phyloP scores from a whole-genome alignment of 2,797 vertebrate genomes.

The Xenops minutus region DNA sequence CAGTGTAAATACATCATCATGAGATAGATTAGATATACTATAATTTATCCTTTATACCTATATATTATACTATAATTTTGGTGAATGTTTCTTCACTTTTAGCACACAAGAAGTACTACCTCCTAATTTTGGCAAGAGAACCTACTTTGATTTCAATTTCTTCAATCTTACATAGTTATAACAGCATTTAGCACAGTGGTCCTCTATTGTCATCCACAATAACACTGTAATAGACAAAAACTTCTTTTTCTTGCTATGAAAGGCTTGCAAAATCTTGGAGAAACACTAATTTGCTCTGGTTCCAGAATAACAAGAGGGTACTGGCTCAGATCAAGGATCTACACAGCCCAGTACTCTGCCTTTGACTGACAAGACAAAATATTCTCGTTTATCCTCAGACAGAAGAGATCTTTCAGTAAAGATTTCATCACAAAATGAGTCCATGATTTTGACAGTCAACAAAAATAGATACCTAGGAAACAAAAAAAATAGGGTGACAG shows the following conservation, averaged over 20 bases:
- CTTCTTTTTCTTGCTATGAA: background rate
- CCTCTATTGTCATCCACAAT: background rate
- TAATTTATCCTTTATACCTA: background rate
- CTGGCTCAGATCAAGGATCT: background rate
- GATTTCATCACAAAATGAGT: background rate
- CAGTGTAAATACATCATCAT: background rate
- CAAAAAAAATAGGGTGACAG: background rate
- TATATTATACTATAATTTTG: background rate
- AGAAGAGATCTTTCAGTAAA: background rate
- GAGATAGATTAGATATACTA: background rate
- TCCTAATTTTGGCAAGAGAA: background rate
- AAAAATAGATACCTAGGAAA: background rate
- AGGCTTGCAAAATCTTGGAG: background rate
- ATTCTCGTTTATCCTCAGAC: background rate
- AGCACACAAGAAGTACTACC: background rate
- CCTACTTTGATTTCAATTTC: background rate
- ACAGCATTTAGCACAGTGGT: background rate
- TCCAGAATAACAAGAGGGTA: background rate
- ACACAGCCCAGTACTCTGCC: background rate
- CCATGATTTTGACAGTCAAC: background rate
- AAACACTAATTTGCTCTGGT: background rate
- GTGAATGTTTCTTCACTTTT: background rate
- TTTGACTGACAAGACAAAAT: background rate
- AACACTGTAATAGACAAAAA: background rate
- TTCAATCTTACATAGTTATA: background rate